These are phyloP conservation scores for Diprion similis DNA, from an alignment of 1,140 invertebrate species.

Conservation along the genomic window DNA sequence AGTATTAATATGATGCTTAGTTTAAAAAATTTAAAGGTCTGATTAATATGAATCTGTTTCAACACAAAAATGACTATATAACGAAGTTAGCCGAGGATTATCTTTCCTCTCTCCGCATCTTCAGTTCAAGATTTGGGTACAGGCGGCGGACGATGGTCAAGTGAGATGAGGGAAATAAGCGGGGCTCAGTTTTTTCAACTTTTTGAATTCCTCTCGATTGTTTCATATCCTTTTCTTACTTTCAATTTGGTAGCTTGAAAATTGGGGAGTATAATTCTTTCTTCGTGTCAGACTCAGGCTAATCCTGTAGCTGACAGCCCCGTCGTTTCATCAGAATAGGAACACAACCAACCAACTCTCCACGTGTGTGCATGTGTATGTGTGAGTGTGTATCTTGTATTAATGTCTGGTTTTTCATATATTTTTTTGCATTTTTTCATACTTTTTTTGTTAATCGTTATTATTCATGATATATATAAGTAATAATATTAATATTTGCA, in stretches of 20 bases:
- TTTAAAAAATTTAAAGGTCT: constrained; percentile 32
- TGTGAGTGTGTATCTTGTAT: constrained; percentile 38
- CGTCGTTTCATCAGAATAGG: constrained; percentile 51
- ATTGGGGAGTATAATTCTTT: not conserved
- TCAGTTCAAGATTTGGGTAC: constrained; percentile 14
- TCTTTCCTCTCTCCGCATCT: constrained; percentile 1
- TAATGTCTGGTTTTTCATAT: constrained; percentile 23
- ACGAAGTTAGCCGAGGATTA: not conserved
- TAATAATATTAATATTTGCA: constrained; percentile 59
- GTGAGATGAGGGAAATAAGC: not conserved
- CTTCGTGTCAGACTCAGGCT: not conserved
- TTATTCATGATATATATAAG: constrained; percentile 54
- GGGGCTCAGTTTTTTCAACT: constrained; percentile 27
- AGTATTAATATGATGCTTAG: constrained; percentile 45
- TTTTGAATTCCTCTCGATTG: constrained; percentile 22
- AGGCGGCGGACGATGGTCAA: constrained; percentile 14
- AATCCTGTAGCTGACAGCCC: constrained; percentile 34
- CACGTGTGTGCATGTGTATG: constrained; percentile 31
- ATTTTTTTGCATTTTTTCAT: constrained; percentile 8
- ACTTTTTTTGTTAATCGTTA: constrained; percentile 42
- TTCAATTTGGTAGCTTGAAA: constrained; percentile 37
- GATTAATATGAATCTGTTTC: constrained; percentile 12
- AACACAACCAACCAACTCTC: constrained; percentile 58
- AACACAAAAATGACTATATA: constrained; percentile 15
- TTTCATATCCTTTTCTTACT: constrained; percentile 3